A percentile compares a stretch with the other conserved stretches of the same genome.
Conservation (phyloP, 2,113 vertebrate species). For the Lepus americanus region DNA sequence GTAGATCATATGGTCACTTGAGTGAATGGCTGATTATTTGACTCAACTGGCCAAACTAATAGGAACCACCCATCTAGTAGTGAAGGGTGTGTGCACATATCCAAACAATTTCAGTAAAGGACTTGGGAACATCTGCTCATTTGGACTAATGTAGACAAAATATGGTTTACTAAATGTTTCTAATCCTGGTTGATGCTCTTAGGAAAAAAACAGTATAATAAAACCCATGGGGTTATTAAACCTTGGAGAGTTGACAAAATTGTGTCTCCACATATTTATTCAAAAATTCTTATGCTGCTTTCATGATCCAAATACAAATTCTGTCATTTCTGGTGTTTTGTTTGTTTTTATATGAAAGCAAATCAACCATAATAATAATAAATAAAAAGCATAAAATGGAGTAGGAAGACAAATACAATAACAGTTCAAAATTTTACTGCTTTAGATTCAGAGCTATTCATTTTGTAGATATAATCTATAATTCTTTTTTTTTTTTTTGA, state of each 20-base stretch:
- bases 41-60: slow-evolving; percentile 23
- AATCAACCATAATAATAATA: slow-evolving; percentile 25
- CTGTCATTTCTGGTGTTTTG: neutral
- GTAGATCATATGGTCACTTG: neutral
- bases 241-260: slow-evolving; percentile 33
- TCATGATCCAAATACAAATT: slow-evolving; percentile 23
- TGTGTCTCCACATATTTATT: slow-evolving; percentile 57
- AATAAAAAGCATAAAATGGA: neutral
- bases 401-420: neutral
- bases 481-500: neutral
- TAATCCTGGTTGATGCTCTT: slow-evolving; percentile 59
- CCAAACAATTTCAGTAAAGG: slow-evolving; percentile 64
- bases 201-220: slow-evolving; percentile 33
- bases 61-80: slow-evolving; percentile 44
- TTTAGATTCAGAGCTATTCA: neutral
- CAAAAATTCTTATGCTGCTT: slow-evolving; percentile 33
- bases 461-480: neutral
- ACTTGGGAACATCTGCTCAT: slow-evolving; percentile 56
- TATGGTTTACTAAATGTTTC: slow-evolving; percentile 49
- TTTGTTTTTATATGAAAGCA: neutral
- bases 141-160: slow-evolving; percentile 65
- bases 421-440: neutral
- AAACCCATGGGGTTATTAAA: slow-evolving; percentile 59
- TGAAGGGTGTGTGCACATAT: neutral
- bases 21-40: neutral